Percentiles rank a stretch among this genome's conserved stretches.
phyloP scores from a whole-genome alignment of 1,140 invertebrate species.

The Lordiphosa collinella region DNA sequence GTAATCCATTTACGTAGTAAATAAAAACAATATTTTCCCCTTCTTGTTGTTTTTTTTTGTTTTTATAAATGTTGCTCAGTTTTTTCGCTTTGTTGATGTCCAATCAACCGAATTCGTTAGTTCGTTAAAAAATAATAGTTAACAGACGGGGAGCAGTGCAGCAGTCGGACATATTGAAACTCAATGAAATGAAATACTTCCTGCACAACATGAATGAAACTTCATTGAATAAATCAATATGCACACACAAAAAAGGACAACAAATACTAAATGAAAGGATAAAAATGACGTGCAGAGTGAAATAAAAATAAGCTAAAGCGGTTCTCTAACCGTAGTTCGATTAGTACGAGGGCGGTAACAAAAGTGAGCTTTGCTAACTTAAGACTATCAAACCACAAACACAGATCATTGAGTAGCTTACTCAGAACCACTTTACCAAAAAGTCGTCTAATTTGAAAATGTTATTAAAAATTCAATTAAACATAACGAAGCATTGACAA shows the following conservation, averaged over 20 bases:
- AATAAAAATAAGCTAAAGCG: too few species aligned
- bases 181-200: constrained; percentile 48
- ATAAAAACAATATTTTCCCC: constrained; percentile 45
- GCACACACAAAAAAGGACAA: constrained; percentile 10
- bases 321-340: too few species aligned
- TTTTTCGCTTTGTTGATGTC: constrained; percentile 57
- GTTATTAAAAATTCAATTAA: too few species aligned
- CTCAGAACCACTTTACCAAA: too few species aligned
- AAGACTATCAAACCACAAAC: too few species aligned
- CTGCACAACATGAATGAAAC: constrained; percentile 27
- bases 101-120: constrained; percentile 65
- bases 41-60: background rate
- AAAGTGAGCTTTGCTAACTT: too few species aligned
- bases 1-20: constrained; percentile 59
- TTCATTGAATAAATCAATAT: constrained; percentile 16
- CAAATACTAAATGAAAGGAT: constrained; percentile 9
- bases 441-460: too few species aligned
- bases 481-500: too few species aligned
- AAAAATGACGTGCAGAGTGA: constrained; percentile 30
- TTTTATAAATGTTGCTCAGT: constrained; percentile 29
- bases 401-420: too few species aligned
- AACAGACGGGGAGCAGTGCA: constrained; percentile 21
- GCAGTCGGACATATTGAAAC: constrained; percentile 36
- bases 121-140: constrained; percentile 74
- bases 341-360: too few species aligned